phyloP scores from a whole-genome alignment of 2,113 vertebrate genomes.

The Myocastor coypus region DNA sequence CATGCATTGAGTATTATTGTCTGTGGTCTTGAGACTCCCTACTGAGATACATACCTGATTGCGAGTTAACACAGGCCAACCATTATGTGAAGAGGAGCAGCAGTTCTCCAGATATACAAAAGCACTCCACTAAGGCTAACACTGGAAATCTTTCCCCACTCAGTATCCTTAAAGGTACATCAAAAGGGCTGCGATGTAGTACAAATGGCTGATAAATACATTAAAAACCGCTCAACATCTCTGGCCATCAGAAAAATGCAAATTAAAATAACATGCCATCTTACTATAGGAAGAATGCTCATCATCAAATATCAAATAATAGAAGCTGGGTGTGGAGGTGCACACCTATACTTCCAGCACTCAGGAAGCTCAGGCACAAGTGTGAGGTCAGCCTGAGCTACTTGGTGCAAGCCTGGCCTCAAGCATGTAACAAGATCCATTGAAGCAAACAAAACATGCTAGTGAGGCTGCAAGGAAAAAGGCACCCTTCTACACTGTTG shows the following conservation, averaged over 20 bases:
- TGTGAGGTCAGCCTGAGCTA: not conserved
- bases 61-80: not conserved
- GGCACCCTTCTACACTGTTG: not conserved
- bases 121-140: not conserved
- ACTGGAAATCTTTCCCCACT: not conserved
- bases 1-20: not conserved
- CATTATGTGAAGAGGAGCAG: not conserved
- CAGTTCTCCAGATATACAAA: not conserved
- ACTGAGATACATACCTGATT: not conserved
- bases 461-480: not conserved
- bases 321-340: not conserved
- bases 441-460: not conserved
- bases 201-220: not conserved
- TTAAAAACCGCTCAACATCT: not conserved
- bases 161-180: not conserved
- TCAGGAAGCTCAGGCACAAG: not conserved
- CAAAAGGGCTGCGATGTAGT: not conserved
- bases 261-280: not conserved
- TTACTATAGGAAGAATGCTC: not conserved
- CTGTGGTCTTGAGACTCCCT: not conserved
- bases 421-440: not conserved
- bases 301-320: not conserved
- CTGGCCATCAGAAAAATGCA: not conserved
- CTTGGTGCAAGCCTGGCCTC: not conserved
- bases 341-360: not conserved